Conservation (phyloP, 2,888 invertebrate species). For the Melanotus villosus region DNA sequence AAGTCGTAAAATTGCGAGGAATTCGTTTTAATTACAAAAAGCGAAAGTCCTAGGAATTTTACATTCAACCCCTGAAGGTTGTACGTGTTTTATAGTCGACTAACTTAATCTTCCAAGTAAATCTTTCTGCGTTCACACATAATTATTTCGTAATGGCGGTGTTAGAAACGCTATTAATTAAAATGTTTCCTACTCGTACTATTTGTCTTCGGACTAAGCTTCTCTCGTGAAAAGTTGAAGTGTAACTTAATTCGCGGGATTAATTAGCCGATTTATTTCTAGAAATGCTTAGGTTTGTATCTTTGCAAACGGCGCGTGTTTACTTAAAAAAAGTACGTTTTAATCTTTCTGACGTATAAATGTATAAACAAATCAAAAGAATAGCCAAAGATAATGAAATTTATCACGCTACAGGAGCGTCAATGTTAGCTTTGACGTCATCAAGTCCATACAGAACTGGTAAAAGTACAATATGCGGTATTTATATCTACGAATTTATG, state of each 20-base stretch:
- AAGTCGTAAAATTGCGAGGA: no score
- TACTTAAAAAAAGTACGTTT: neutral
- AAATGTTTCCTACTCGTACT: conserved; percentile 1
- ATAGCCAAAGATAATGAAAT: conserved; percentile 33
- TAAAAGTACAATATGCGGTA: conserved; percentile 35
- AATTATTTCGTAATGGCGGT: neutral
- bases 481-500: conserved; percentile 29
- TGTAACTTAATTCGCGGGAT: conserved; percentile 4
- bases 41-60: no score
- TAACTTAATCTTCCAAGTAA: neutral
- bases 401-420: conserved; percentile 41
- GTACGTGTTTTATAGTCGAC: no score
- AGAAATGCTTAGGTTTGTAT: no score
- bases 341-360: conserved; percentile 13
- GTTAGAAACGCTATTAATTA: conserved; percentile 11
- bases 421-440: conserved; percentile 42
- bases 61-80: no score
- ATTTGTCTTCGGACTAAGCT: conserved; percentile 8
- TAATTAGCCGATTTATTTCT: neutral
- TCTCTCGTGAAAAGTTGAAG: neutral
- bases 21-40: no score
- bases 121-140: neutral
- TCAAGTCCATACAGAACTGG: conserved; percentile 28
- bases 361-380: conserved; percentile 28
- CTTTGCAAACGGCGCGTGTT: no score